Base-by-base conservation (phyloP, 2,797 vertebrate species). In the Gallinago solitaria region DNA sequence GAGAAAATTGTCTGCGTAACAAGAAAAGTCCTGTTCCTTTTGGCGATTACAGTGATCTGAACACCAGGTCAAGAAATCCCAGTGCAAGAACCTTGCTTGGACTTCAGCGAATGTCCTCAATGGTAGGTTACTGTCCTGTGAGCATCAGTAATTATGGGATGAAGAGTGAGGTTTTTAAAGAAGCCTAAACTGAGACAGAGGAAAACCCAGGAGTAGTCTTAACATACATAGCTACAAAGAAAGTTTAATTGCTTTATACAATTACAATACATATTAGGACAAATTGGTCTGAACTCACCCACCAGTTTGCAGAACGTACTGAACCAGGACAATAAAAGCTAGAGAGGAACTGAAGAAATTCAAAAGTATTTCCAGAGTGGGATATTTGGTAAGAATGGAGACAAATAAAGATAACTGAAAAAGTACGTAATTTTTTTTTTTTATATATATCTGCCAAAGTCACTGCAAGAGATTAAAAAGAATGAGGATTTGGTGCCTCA, bases 381-480 rank as follows among this genome's bases (percentile, higher is more conserved):
- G 17, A 12, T 83, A 45, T 69, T 88, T 80, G 48, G n/a, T 77
- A 67, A 89, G 39, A 74, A 35, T 0, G 0, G 85, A 85, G 16
- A 21, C 24, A 75, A 69, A 79, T 51, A 50, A 51, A 78, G 41
- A 27, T 59, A 74, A 68, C 15, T n/a, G 64, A 57, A 53, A 57
- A 56, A 4, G 14, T 53, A 6, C 7, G 9, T 2, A 6, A 2
- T 9, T 19, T 59, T 77, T 10, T 37, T 2, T 28, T 2, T 28
- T 39, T 61, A n/a, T 3, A 23, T 63, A 14, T 80, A 60, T 45
- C 33, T 82, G 39, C 35, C 32, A 27, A 86, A 82, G 56, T 48
- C 11, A 39, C 32, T 67, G n/a, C 24, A 21, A 67, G 35, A 23
- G n/a, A 56, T 59, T 82, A 51, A 76, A 83, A 78, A 15, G 35